These are phyloP conservation scores for Eospalax fontanierii DNA, from an alignment of 2,797 vertebrate genomes.

Conservation along the genomic window DNA sequence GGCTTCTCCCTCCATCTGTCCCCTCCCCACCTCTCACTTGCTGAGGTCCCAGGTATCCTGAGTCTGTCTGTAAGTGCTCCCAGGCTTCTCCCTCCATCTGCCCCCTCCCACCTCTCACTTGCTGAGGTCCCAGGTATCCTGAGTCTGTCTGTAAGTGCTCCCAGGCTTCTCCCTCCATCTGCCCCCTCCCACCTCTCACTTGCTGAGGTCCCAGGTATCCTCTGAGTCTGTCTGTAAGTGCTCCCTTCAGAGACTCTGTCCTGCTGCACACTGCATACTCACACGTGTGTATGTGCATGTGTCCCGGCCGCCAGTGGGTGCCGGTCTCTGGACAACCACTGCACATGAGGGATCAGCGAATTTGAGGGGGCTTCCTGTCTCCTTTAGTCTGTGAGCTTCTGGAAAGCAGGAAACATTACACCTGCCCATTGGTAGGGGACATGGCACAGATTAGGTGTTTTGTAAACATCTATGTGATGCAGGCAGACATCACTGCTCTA, in stretches of 20 bases:
- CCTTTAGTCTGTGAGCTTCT: neutral
- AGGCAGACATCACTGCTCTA: rapidly evolving
- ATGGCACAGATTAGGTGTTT: neutral
- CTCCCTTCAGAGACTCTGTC: neutral
- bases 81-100: no score
- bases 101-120: no score
- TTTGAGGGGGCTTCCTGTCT: neutral
- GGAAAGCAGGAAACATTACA: neutral
- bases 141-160: neutral
- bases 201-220: neutral
- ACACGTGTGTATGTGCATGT: rapidly evolving
- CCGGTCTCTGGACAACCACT: no score
- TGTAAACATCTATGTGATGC: neutral
- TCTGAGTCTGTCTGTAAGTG: neutral
- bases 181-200: neutral
- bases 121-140: neutral
- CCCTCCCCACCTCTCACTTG: no score
- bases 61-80: no score
- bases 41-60: no score
- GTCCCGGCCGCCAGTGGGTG: no score
- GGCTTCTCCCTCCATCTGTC: no score
- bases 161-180: no score
- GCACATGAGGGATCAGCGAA: neutral
- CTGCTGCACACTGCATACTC: neutral
- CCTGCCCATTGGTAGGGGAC: neutral